Evolutionary conservation across 2,797 vertebrate genomes (phyloP).

Genomic region (Acomys russatus): DNA sequence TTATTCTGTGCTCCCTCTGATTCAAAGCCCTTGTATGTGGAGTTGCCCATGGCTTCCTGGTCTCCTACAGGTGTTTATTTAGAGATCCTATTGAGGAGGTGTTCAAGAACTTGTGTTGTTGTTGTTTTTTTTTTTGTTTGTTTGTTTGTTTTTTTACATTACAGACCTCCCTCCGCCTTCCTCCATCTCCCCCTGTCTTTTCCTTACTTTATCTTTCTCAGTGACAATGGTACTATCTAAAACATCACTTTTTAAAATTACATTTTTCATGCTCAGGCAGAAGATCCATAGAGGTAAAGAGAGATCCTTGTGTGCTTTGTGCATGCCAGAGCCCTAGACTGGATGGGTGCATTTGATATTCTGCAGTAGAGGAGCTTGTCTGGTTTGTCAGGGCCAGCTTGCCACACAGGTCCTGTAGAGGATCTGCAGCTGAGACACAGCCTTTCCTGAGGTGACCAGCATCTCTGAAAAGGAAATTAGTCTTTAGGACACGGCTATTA

Average conservation of each 20-base stretch:
- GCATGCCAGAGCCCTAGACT: neutral
- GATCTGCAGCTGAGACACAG: constrained; percentile 46
- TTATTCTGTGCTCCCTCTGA: rapidly evolving
- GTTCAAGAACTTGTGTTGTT: neutral
- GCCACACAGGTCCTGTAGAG: constrained; percentile 54
- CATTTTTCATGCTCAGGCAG: neutral
- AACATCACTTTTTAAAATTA: neutral
- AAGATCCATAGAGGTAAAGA: neutral
- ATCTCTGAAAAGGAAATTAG: constrained; percentile 72
- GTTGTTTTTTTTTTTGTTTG: too few relatives aligned
- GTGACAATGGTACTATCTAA: neutral
- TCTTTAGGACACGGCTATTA: constrained; percentile 61
- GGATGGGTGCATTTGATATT: constrained; percentile 26
- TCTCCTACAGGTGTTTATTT: neutral
- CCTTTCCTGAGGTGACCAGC: neutral
- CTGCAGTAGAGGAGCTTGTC: constrained; percentile 51
- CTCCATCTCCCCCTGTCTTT: neutral
- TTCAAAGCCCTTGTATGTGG: neutral
- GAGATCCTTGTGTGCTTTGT: neutral
- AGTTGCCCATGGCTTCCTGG: neutral
- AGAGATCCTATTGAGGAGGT: neutral
- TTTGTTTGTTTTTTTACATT: neutral
- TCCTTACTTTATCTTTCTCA: neutral
- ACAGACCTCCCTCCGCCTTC: neutral
- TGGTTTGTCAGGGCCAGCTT: constrained; percentile 66